Evolutionary conservation across 2,888 invertebrate species (phyloP).

Genomic region (Ypsolopha scabrella): DNA sequence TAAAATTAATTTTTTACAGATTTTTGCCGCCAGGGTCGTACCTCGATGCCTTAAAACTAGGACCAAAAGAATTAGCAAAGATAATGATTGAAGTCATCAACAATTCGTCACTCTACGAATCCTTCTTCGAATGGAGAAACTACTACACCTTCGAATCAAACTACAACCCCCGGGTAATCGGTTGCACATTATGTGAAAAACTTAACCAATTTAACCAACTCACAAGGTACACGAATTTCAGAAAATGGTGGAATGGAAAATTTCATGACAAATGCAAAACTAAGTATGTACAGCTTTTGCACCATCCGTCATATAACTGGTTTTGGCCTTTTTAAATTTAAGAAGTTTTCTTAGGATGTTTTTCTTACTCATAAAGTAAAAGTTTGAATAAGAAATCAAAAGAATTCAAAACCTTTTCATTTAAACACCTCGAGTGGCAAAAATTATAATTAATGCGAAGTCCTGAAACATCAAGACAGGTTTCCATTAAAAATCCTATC

Average conservation of each 20-base stretch:
- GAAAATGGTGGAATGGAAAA: neutral
- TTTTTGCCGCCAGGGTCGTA: slow-evolving; percentile 6
- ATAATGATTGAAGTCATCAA: slow-evolving; percentile 2
- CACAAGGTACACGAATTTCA: neutral
- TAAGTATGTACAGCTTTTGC: neutral
- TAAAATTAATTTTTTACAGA: slow-evolving; percentile 1
- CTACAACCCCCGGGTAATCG: neutral
- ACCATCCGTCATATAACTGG: neutral
- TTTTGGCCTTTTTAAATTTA: too few species aligned
- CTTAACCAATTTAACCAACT: neutral
- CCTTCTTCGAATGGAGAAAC: slow-evolving; percentile 5
- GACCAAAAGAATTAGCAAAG: slow-evolving; percentile 1
- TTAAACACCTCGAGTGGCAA: too few species aligned
- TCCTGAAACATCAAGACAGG: too few species aligned
- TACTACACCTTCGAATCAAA: neutral
- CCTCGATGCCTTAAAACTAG: slow-evolving; percentile 2
- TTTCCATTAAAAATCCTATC: neutral
- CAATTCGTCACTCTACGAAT: neutral
- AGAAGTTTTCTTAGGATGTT: too few species aligned
- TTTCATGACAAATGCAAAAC: neutral
- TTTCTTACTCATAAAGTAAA: too few species aligned
- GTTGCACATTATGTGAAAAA: neutral
- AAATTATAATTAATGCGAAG: too few species aligned
- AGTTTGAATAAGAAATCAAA: too few species aligned
- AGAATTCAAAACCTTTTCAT: too few species aligned